These are phyloP conservation scores for Penaeus vannamei DNA, from an alignment of 1,140 invertebrate genomes.

Conservation along the genomic window DNA sequence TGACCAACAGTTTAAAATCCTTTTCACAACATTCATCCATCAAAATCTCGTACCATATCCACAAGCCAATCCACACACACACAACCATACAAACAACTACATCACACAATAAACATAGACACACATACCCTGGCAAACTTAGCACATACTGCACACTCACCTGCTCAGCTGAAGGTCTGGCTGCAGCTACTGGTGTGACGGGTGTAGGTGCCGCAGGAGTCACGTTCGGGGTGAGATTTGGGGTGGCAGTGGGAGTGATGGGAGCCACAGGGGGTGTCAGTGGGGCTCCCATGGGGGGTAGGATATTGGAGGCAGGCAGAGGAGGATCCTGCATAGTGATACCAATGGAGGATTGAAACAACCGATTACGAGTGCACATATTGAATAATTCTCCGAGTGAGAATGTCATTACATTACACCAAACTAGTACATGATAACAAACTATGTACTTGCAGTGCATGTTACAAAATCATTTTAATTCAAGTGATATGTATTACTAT, in stretches of 20 bases:
- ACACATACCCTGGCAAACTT: background rate
- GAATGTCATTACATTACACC: too few species aligned
- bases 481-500: too few species aligned
- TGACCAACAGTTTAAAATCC: background rate
- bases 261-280: slow-evolving; percentile 59
- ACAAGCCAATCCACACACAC: too few species aligned
- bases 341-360: background rate
- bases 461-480: too few species aligned
- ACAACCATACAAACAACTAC: too few species aligned
- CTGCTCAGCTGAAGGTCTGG: slow-evolving; percentile 43
- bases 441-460: too few species aligned
- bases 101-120: background rate
- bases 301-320: slow-evolving; percentile 48
- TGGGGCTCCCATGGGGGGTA: slow-evolving; percentile 65
- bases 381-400: too few species aligned
- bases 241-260: slow-evolving; percentile 51
- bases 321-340: slow-evolving; percentile 34
- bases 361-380: too few species aligned
- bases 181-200: slow-evolving; percentile 5
- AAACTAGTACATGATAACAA: too few species aligned
- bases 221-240: slow-evolving; percentile 54
- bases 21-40: too few species aligned
- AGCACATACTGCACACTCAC: background rate
- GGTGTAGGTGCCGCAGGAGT: slow-evolving; percentile 54
- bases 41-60: too few species aligned